These are phyloP conservation scores for Habrosyne pyritoides DNA, from an alignment of 2,888 invertebrate species.

Conservation along the genomic window DNA sequence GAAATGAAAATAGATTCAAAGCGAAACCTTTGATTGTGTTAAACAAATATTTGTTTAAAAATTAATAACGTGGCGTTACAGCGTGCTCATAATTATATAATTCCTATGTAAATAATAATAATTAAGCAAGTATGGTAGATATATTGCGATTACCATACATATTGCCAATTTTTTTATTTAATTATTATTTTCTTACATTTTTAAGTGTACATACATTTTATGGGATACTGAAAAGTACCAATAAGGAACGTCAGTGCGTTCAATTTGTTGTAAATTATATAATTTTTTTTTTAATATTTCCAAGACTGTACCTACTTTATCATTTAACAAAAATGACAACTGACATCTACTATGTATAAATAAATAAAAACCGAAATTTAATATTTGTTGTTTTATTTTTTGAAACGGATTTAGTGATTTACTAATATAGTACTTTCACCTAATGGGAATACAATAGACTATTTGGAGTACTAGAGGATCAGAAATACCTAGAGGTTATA, in stretches of 20 bases:
- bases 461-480: no score
- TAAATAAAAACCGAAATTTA: constrained; percentile 77
- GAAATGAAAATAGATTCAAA: constrained; percentile 15
- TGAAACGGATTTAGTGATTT: no score
- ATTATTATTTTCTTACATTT: constrained; percentile 21
- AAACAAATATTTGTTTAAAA: constrained; percentile 4
- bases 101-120: constrained; percentile 76
- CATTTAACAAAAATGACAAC: constrained; percentile 70
- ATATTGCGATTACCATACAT: constrained; percentile 13
- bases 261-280: constrained; percentile 72
- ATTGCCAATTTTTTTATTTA: constrained; percentile 43
- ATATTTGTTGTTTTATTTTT: constrained; percentile 59
- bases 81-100: constrained; percentile 46
- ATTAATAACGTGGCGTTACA: constrained; percentile 25
- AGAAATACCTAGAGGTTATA: no score
- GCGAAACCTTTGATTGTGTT: constrained; percentile 15
- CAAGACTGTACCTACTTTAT: constrained; percentile 80
- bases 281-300: constrained; percentile 71
- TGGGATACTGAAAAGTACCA: constrained; percentile 37
- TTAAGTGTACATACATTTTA: constrained; percentile 49
- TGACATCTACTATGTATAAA: constrained; percentile 80
- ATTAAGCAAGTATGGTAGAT: constrained; percentile 40
- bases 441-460: no score
- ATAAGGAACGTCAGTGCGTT: constrained; percentile 37
- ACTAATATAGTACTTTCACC: no score